Conservation (phyloP, 2,797 vertebrate genomes). For the Characodon lateralis region DNA sequence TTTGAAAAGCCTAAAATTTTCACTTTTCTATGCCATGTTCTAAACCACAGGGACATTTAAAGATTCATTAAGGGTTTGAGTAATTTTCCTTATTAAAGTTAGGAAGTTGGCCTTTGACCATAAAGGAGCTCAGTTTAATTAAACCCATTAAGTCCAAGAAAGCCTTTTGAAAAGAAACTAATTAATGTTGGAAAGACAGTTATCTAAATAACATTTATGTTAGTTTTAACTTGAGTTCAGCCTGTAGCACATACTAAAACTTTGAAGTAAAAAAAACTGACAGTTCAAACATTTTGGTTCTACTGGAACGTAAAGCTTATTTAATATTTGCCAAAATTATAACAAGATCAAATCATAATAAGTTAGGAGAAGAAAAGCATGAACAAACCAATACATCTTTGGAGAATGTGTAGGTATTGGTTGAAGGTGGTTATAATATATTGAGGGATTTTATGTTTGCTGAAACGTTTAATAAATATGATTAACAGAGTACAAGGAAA, state of each 20-base stretch:
- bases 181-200: background rate
- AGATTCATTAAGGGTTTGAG: conserved; percentile 1
- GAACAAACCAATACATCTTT: background rate
- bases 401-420: background rate
- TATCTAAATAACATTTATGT: background rate
- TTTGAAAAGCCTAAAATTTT: background rate
- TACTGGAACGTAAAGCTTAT: background rate
- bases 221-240: background rate
- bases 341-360: background rate
- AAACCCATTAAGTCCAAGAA: conserved; percentile 5
- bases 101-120: conserved; percentile 5
- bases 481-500: too few relatives aligned
- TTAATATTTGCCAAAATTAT: background rate
- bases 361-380: background rate
- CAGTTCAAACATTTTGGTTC: background rate
- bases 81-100: conserved; percentile 7
- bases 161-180: conserved; percentile 1
- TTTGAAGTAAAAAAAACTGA: background rate
- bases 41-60: background rate
- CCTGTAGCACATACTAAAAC: too few relatives aligned
- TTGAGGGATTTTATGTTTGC: too few relatives aligned
- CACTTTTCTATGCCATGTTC: background rate
- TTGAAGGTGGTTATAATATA: background rate
- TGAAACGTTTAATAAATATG: too few relatives aligned
- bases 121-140: background rate